phyloP scores from a whole-genome alignment of 2,797 vertebrate species.

The Gallinago nigripennis region DNA sequence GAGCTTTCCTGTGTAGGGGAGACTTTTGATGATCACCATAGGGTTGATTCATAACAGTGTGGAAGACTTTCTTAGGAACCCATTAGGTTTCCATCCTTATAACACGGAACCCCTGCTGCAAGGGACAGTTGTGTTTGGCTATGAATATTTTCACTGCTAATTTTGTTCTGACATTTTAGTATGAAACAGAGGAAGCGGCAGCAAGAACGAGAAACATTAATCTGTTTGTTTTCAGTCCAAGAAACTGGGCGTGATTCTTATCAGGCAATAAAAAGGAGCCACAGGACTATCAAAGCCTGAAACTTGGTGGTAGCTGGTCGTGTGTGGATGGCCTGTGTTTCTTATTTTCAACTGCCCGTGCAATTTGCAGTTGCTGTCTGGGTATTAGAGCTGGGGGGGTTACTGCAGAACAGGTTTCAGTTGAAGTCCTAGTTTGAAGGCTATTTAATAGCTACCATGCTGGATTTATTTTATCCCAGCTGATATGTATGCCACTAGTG shows the following conservation, averaged over 20 bases:
- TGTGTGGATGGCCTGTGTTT: rapidly evolving
- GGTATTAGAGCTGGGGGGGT: neutral
- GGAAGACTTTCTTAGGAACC: neutral
- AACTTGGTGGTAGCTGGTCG: neutral
- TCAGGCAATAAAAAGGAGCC: neutral
- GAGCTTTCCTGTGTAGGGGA: neutral
- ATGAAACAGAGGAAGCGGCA: slow-evolving; percentile 6
- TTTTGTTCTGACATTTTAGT: neutral
- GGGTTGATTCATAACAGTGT: neutral
- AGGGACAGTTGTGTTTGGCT: neutral
- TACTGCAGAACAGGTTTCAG: neutral
- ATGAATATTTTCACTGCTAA: neutral
- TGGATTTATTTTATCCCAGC: neutral
- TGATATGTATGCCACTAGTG: neutral
- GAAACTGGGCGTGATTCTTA: neutral
- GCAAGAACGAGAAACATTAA: neutral
- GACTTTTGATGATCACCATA: neutral
- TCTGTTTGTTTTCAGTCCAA: neutral
- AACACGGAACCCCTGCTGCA: neutral
- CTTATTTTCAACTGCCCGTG: neutral
- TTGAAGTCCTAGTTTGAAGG: neutral
- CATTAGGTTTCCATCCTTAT: neutral
- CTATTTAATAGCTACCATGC: neutral
- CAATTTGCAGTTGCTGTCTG: neutral
- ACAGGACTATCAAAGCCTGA: neutral